Evolutionary conservation across 2,113 vertebrate genomes (phyloP), one percentile per base, ranked within the genome.

Genomic region (Poeciliopsis occidentalis): DNA sequence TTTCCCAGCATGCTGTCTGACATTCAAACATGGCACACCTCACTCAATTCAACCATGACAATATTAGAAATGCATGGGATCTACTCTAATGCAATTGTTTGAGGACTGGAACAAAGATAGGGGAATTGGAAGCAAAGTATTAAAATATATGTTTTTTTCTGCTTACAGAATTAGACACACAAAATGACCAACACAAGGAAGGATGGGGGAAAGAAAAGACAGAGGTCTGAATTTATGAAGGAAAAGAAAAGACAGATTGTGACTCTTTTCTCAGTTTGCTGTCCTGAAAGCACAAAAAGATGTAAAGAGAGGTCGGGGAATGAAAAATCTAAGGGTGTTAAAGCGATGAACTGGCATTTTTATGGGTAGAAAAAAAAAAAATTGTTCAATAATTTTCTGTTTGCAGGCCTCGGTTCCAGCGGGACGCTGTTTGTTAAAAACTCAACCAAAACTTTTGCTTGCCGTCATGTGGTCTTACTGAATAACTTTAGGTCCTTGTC

Each of bases 371-470:
- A 11, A 11, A 11, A 31, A 75, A 75, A 22, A 85, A 63, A n/a
- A n/a, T n/a, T 37, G 73, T 69, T 74, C 3, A 75, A 76, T 88
- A 62, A 80, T 51, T 67, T 66, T 76, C 73, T 80, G 70, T 67
- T 67, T 67, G 30, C 30, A 80, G 70, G 77, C 82, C 71, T 87
- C 79, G 69, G 78, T 69, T 87, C 81, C 83, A 82, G 67, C 15
- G 60, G 78, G 75, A 54, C 66, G 73, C 11, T 75, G 74, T 80
- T 30, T 74, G 39, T 37, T 11, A 37, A 37, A 37, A 37, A 37
- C 11, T 31, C 10, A 37, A 37, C 10, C 10, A 37, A 51, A 62
- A n/a, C n/a, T n/a, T n/a, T n/a, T 76, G 60, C 70, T 68, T 85
- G 76, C 74, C 22, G 82, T 79, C 39, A 70, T 69, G 32, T 67